Evolutionary conservation across 2,113 vertebrate species (phyloP).

Genomic region (Gracilinanus agilis): DNA sequence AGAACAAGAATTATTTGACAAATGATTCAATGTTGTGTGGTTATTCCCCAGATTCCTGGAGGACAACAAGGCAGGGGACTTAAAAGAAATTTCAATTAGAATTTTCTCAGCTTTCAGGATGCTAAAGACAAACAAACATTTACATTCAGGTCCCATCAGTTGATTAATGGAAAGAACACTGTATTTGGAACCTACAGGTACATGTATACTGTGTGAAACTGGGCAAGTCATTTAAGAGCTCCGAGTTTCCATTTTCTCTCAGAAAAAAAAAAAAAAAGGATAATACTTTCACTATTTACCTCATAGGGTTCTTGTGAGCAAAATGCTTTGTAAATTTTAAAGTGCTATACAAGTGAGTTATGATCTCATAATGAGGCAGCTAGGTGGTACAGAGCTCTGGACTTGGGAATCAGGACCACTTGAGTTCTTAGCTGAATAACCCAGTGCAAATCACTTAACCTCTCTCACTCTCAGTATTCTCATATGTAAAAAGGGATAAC

Average conservation of each 20-base stretch:
- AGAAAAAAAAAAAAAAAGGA: not conserved
- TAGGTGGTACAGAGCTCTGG: not conserved
- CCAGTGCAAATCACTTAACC: not conserved
- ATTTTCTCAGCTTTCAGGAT: not conserved
- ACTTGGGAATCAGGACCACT: not conserved
- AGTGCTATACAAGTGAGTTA: not conserved
- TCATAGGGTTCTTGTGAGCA: not conserved
- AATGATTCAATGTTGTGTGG: not conserved
- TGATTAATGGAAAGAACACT: not conserved
- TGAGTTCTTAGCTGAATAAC: not conserved
- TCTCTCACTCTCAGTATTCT: not conserved
- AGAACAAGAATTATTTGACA: not conserved
- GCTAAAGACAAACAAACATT: conserved; percentile 32
- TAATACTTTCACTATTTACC: not conserved
- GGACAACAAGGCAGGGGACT: not conserved
- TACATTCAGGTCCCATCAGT: not conserved
- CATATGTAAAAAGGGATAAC: not conserved
- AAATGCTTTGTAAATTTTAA: not conserved
- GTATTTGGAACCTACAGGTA: not conserved
- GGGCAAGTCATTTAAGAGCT: not conserved
- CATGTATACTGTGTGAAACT: not conserved
- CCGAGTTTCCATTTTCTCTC: not conserved
- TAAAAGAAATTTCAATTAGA: not conserved
- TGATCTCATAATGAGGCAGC: not conserved
- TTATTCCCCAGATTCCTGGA: not conserved